phyloP scores from a whole-genome alignment of 2,113 vertebrate species.

The rat (Rattus norvegicus) region GRCr8 NC_086021.1:95942001-95942500 shows the following conservation, averaged over 20 bases:
- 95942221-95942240: neutral
- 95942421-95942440: neutral
- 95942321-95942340: neutral
- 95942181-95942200: neutral
- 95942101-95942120: neutral
- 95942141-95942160: neutral
- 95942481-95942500: neutral
- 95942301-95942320: neutral
- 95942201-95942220: neutral
- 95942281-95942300: neutral
- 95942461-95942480: neutral
- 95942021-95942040: neutral
- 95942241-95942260: neutral
- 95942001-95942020: neutral
- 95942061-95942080: neutral
- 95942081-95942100: neutral
- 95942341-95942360: neutral
- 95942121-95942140: neutral
- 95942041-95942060: neutral
- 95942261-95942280: neutral
- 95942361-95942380: neutral
- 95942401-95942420: neutral
- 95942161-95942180: neutral
- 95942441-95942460: neutral
- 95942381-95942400: neutral